These are phyloP conservation scores for Halcyon smyrnensis DNA, from an alignment of 2,797 vertebrate species.

Conservation along the genomic window DNA sequence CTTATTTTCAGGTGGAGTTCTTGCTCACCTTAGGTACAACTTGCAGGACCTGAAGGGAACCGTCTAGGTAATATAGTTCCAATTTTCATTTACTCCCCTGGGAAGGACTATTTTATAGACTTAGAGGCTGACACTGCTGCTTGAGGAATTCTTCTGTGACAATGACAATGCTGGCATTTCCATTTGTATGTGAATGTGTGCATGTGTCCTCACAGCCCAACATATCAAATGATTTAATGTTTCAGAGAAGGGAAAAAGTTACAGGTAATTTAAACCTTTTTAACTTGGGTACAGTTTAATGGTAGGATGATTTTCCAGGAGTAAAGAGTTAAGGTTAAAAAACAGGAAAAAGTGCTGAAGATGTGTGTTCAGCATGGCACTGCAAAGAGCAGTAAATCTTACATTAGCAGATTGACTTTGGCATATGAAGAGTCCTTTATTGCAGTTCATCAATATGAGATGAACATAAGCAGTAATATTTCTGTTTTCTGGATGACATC, in stretches of 20 bases:
- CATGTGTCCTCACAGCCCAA: background rate
- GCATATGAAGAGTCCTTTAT: slow-evolving; percentile 43
- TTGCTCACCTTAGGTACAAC: background rate
- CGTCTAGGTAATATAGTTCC: background rate
- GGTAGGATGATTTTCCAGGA: background rate
- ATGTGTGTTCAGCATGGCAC: background rate
- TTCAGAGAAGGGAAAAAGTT: background rate
- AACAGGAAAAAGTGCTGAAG: background rate
- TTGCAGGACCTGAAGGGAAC: background rate
- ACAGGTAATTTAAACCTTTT: background rate
- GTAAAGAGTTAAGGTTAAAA: slow-evolving; percentile 15
- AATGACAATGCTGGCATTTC: background rate
- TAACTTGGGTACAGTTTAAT: background rate
- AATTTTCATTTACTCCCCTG: background rate
- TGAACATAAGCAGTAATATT: slow-evolving; percentile 62
- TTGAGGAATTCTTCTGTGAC: background rate
- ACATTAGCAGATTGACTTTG: slow-evolving; percentile 24
- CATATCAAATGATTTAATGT: background rate
- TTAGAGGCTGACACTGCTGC: background rate
- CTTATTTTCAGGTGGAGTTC: background rate
- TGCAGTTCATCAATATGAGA: slow-evolving; percentile 37
- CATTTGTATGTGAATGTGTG: background rate
- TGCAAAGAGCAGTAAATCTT: slow-evolving; percentile 46
- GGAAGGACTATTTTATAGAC: background rate
- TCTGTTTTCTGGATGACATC: slow-evolving; percentile 69